A percentile compares a stretch with the other conserved stretches of the same genome.
phyloP scores from a whole-genome alignment of 2,888 invertebrate species.

The Drosophila silvestris region DNA sequence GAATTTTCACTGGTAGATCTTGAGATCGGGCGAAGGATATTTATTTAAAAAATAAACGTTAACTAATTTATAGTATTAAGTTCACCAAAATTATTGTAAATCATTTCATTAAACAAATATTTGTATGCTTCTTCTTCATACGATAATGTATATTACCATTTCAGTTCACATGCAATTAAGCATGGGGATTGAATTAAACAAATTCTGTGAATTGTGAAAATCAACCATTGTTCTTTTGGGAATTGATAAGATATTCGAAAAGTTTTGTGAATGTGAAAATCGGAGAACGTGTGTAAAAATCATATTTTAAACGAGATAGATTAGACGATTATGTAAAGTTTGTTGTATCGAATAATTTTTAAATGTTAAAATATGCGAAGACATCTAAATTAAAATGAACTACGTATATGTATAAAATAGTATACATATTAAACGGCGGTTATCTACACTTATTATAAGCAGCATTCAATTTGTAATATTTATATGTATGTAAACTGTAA shows the following conservation, averaged over 20 bases:
- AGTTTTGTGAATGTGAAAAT: constrained; percentile 7
- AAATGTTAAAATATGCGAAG: constrained; percentile 6
- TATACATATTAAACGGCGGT: constrained; percentile 9
- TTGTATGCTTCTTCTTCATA: constrained; percentile 1
- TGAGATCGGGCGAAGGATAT: constrained; percentile 3
- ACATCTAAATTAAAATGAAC: constrained; percentile 4
- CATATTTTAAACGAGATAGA: constrained; percentile 3
- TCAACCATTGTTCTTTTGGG: background rate
- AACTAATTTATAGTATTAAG: background rate
- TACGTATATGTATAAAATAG: constrained; percentile 3
- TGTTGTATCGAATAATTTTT: constrained; percentile 5
- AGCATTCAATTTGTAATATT: constrained; percentile 21
- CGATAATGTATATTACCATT: constrained; percentile 1
- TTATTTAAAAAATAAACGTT: background rate
- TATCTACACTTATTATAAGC: constrained; percentile 10
- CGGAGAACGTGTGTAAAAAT: constrained; percentile 5
- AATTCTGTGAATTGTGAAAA: constrained; percentile 20
- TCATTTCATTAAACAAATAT: constrained; percentile 1
- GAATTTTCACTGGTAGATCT: constrained; percentile 2
- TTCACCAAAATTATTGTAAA: background rate
- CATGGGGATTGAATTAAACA: constrained; percentile 1
- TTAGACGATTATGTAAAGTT: constrained; percentile 4
- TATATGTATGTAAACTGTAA: constrained; percentile 16
- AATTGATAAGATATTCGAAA: background rate
- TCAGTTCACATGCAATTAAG: constrained; percentile 2